Percentiles rank a stretch among this genome's conserved stretches.
Conservation (phyloP, 2,888 invertebrate species). For the Pyrrhosoma nymphula region DNA sequence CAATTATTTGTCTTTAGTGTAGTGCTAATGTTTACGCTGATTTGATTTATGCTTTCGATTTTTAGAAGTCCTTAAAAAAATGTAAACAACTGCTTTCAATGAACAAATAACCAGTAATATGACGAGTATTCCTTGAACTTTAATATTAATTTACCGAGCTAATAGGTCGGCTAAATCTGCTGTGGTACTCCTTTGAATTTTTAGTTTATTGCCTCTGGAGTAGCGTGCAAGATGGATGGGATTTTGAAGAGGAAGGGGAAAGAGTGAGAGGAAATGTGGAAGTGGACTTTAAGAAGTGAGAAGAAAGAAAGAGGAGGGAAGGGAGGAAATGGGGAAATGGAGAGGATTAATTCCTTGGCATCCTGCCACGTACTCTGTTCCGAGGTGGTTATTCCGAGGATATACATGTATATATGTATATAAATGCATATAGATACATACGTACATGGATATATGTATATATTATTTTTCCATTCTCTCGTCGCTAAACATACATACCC, state of each 20-base stretch:
- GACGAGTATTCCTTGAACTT: not conserved
- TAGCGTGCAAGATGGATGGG: not conserved
- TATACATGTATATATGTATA: not conserved
- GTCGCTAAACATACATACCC: constrained; percentile 13
- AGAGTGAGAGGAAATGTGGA: not conserved
- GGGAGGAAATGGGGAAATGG: constrained; percentile 33
- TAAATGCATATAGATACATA: not conserved
- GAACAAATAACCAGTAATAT: too few species aligned
- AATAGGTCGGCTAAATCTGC: not conserved
- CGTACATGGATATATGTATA: not conserved
- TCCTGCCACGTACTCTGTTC: constrained; percentile 38
- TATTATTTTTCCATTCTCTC: not conserved
- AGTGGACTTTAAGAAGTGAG: not conserved
- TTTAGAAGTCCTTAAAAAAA: too few species aligned
- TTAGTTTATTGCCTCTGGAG: not conserved
- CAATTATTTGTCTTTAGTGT: too few species aligned
- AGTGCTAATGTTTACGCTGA: too few species aligned
- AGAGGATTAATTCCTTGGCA: constrained; percentile 62
- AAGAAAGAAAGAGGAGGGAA: not conserved
- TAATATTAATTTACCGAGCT: not conserved
- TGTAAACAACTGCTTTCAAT: too few species aligned
- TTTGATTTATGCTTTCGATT: too few species aligned
- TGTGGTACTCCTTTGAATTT: not conserved
- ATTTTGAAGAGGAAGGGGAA: not conserved
- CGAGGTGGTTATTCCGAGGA: constrained; percentile 36